Conservation (phyloP, 1,140 invertebrate genomes). For the Mizuhopecten yessoensis region DNA sequence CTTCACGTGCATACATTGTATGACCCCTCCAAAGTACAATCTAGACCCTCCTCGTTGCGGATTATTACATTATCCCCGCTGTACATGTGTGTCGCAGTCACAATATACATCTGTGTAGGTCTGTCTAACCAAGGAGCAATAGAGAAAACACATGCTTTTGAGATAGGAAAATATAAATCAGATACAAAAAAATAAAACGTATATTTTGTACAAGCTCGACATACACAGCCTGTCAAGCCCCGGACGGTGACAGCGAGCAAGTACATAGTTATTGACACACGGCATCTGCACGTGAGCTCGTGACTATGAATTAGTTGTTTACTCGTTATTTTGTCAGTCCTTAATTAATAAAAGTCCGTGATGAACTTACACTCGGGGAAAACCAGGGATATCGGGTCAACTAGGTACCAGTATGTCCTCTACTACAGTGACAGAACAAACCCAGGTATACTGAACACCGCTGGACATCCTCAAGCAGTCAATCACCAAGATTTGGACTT, state of each 20-base stretch:
- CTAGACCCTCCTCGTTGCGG: not conserved
- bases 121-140: not conserved
- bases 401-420: not conserved
- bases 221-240: not conserved
- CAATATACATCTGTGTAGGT: not conserved
- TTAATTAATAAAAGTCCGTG: not conserved
- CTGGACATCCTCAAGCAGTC: no score
- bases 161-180: not conserved
- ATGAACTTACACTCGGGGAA: not conserved
- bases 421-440: no score
- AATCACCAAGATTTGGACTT: no score
- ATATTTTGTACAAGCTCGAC: not conserved
- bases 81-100: not conserved
- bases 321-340: not conserved
- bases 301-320: not conserved
- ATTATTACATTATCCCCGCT: not conserved
- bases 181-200: not conserved
- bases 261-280: not conserved
- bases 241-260: not conserved
- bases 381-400: not conserved
- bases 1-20: not conserved
- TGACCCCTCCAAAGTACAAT: not conserved
- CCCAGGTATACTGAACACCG: no score
- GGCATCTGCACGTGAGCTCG: constrained; percentile 2
- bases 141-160: not conserved